These are phyloP conservation scores for Clunio marinus DNA, from an alignment of 2,888 invertebrate genomes.

Conservation along the genomic window DNA sequence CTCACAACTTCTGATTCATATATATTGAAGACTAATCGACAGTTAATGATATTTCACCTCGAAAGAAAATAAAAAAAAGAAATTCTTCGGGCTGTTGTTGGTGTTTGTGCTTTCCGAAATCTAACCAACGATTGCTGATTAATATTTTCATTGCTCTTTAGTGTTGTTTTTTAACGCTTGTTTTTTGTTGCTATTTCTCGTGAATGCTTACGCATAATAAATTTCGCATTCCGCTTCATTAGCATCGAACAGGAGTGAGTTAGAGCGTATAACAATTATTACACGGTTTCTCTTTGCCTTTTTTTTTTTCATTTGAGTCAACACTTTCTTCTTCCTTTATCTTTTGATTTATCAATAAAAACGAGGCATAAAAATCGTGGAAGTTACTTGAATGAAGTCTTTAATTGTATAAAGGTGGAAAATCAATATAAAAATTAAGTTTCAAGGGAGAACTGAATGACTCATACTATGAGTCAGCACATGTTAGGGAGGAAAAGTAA, in stretches of 20 bases:
- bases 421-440: no score
- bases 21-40: neutral
- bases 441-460: no score
- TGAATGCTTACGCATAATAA: neutral
- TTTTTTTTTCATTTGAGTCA: neutral
- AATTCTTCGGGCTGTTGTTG: no score
- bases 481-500: neutral
- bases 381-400: neutral
- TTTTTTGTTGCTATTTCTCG: neutral
- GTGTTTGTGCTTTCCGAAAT: neutral
- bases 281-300: no score
- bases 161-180: neutral
- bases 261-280: neutral
- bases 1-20: neutral
- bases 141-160: neutral
- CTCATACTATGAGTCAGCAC: neutral
- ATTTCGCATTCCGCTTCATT: neutral
- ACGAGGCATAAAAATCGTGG: neutral
- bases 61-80: neutral
- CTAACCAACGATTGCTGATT: neutral
- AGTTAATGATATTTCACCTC: conserved; percentile 1
- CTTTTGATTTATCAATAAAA: neutral
- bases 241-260: neutral
- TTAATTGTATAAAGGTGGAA: neutral
- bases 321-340: neutral